Conservation (phyloP, 2,888 invertebrate species). For the Drosophila pseudotalamancana region DNA sequence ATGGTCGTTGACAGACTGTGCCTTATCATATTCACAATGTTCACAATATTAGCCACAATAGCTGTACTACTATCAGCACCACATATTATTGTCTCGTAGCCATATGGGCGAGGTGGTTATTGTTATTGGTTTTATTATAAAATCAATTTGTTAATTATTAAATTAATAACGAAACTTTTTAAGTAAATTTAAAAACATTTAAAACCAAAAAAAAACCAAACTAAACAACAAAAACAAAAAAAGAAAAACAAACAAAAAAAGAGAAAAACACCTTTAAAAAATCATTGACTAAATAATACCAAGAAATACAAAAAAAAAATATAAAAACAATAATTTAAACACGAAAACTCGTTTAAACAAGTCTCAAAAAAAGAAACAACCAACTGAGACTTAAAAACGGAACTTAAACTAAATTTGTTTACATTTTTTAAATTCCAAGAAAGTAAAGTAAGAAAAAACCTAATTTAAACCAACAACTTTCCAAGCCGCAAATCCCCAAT, state of each 20-base stretch:
- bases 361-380: conserved; percentile 45
- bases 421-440: conserved; percentile 63
- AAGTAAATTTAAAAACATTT: conserved; percentile 80
- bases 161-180: conserved; percentile 85
- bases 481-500: conserved; percentile 25
- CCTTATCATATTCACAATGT: conserved; percentile 99
- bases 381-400: conserved; percentile 41
- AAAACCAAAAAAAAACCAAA: conserved; percentile 47
- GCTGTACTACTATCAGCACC: conserved; percentile 98
- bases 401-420: conserved; percentile 54
- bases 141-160: conserved; percentile 85
- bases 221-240: conserved; percentile 47
- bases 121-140: conserved; percentile 85
- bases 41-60: conserved; percentile 98
- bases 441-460: conserved; percentile 31
- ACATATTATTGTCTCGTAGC: conserved; percentile 87
- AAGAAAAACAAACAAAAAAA: conserved; percentile 66
- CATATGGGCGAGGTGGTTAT: conserved; percentile 85
- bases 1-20: conserved; percentile 99
- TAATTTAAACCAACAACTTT: conserved; percentile 24
- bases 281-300: conserved; percentile 68
- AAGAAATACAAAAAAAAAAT: conserved; percentile 47
- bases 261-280: conserved; percentile 62
- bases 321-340: conserved; percentile 63
- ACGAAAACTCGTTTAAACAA: conserved; percentile 59